These are phyloP conservation scores for Drosophila histrio DNA, from an alignment of 2,888 invertebrate genomes.

Conservation along the genomic window DNA sequence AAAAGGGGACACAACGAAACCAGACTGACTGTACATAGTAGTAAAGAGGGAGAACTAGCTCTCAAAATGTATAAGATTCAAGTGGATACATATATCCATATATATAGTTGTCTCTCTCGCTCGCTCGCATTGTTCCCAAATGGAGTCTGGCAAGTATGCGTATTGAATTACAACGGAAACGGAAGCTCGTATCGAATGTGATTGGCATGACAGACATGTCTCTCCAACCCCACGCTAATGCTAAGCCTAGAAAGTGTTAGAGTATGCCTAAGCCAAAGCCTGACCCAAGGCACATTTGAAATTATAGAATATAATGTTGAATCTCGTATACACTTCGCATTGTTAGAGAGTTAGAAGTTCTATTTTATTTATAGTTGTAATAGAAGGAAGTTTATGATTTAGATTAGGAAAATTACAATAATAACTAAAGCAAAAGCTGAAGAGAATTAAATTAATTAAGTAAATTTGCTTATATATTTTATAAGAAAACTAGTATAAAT, in stretches of 20 bases:
- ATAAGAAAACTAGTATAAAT: too few relatives aligned
- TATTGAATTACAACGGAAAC: slow-evolving; percentile 60
- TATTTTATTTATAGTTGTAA: too few relatives aligned
- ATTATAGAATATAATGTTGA: neutral
- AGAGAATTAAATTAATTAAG: too few relatives aligned
- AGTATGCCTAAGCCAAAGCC: slow-evolving; percentile 15
- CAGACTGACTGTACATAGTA: slow-evolving; percentile 1
- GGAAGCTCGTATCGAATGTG: slow-evolving; percentile 39
- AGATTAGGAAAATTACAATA: too few relatives aligned
- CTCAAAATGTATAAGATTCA: neutral
- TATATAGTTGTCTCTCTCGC: neutral
- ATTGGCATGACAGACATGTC: slow-evolving; percentile 39
- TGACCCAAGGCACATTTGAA: slow-evolving; percentile 14
- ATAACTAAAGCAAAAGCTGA: too few relatives aligned
- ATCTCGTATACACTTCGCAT: slow-evolving; percentile 1
- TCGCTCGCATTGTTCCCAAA: neutral
- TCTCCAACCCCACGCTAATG: slow-evolving; percentile 1
- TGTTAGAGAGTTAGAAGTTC: neutral
- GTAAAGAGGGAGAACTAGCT: neutral
- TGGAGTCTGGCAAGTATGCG: slow-evolving; percentile 19
- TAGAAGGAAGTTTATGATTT: too few relatives aligned
- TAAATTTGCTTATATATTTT: too few relatives aligned
- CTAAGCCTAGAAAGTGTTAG: neutral
- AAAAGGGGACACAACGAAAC: slow-evolving; percentile 44
- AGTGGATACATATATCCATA: neutral